Percentiles rank a stretch among this genome's conserved stretches.
These are phyloP conservation scores for Dicerorhinus sumatrensis DNA, from an alignment of 2,113 vertebrate genomes.

Conservation along the genomic window DNA sequence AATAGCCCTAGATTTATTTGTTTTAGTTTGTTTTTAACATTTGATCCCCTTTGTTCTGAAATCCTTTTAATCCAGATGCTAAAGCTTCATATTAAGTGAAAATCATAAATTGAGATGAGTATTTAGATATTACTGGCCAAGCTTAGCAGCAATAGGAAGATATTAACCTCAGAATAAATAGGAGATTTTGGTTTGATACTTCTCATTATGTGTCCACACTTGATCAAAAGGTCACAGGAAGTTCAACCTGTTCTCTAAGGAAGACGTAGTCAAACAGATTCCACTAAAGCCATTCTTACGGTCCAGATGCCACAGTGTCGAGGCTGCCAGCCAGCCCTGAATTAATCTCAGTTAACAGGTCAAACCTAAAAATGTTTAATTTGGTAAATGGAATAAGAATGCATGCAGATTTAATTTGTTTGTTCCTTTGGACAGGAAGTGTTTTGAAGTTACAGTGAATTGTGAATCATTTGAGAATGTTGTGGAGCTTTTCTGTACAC, in stretches of 20 bases:
- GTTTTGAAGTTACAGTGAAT: slow-evolving; percentile 50
- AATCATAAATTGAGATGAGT: slow-evolving; percentile 33
- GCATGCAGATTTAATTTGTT: slow-evolving; percentile 30
- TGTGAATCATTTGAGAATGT: slow-evolving; percentile 32
- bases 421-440: slow-evolving; percentile 34
- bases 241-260: slow-evolving; percentile 63
- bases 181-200: slow-evolving; percentile 28
- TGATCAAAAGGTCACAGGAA: slow-evolving; percentile 55
- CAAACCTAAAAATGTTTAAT: slow-evolving; percentile 32
- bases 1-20: background rate
- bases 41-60: background rate
- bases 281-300: background rate
- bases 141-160: slow-evolving; percentile 29
- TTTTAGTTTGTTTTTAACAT: slow-evolving; percentile 55
- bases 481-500: background rate
- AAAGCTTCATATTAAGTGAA: slow-evolving; percentile 19
- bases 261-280: slow-evolving; percentile 49
- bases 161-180: slow-evolving; percentile 42
- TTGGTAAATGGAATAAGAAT: background rate
- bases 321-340: background rate
- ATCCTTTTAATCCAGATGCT: slow-evolving; percentile 35
- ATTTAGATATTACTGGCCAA: background rate
- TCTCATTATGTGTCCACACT: slow-evolving; percentile 10
- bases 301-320: background rate
- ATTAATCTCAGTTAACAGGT: slow-evolving; percentile 48